Evolutionary conservation across 2,888 invertebrate species (phyloP), one percentile per base, ranked within the genome.

Genomic region (Phytoseiulus persimilis): DNA sequence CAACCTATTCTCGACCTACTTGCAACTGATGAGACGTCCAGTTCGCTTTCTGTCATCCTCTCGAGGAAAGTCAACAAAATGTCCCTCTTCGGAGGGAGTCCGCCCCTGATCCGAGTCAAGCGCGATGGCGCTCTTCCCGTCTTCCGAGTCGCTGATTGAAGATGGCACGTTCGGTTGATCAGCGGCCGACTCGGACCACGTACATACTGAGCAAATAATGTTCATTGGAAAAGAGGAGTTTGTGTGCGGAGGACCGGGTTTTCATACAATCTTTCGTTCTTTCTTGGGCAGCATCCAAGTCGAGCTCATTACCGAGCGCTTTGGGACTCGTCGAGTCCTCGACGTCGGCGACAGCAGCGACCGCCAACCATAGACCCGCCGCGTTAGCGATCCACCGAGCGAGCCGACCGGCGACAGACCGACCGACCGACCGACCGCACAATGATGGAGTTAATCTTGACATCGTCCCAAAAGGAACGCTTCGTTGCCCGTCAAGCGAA

Each of bases 251-350:
- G 46, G 9, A 46, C 46, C 6, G 46, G 65, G 65, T 65, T 65
- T 65, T 65, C 65, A 65, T 65, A 65, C 65, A 65, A 39, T 39
- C 39, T 39, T 65, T 65, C 65, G 5, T 65, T 65, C 65, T 65
- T 65, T 65, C 65, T 65, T 65, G 65, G 65, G 65, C 65, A 65
- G 65, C 65, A 65, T 65, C 65, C 65, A 65, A 65, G 23, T 65
- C 65, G 65, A 65, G 65, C 65, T 65, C 65, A 65, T 65, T 65
- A 65, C 65, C 65, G 65, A 65, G 65, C 65, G 65, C 65, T 65
- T 65, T 65, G 65, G 65, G 65, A 65, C 9, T 65, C 65, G 65
- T 65, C 65, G 65, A 39, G 39, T 39, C 18, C 65, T 14, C 14
- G 65, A 65, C 14, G 65, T 65, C 65, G 65, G 18, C 65, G 65